Evolutionary conservation across 2,888 invertebrate species (phyloP).

Genomic region (Tenthredo scrophulariae): DNA sequence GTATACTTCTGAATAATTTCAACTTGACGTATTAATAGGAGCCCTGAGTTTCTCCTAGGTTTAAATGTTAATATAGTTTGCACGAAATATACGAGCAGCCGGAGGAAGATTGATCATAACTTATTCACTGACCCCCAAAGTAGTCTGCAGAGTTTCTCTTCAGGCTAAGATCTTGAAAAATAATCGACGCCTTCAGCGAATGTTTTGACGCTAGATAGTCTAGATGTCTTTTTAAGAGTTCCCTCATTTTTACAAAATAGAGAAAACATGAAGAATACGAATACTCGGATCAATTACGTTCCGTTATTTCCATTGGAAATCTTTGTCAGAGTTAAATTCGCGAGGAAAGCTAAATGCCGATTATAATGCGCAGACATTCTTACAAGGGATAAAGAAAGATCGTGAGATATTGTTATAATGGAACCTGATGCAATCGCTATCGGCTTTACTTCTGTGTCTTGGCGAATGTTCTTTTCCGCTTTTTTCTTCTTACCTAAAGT

Average conservation of each 20-base stretch:
- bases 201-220: background rate
- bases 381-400: background rate
- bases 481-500: background rate
- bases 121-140: background rate
- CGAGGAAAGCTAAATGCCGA: background rate
- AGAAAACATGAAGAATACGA: background rate
- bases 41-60: background rate
- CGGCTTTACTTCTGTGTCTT: background rate
- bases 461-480: background rate
- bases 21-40: constrained; percentile 22
- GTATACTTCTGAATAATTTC: constrained; percentile 15
- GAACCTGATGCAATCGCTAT: background rate
- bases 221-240: background rate
- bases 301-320: background rate
- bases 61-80: constrained; percentile 23
- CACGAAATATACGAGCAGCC: constrained; percentile 3
- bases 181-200: background rate
- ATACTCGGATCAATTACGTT: background rate
- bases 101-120: constrained; percentile 1
- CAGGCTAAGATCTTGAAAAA: background rate
- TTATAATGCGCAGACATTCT: background rate
- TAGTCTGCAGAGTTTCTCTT: constrained; percentile 9
- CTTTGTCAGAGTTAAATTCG: background rate
- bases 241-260: background rate
- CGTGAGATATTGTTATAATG: constrained; percentile 11